Evolutionary conservation across 2,113 vertebrate genomes (phyloP).

Genomic region (Isichthys henryi): DNA sequence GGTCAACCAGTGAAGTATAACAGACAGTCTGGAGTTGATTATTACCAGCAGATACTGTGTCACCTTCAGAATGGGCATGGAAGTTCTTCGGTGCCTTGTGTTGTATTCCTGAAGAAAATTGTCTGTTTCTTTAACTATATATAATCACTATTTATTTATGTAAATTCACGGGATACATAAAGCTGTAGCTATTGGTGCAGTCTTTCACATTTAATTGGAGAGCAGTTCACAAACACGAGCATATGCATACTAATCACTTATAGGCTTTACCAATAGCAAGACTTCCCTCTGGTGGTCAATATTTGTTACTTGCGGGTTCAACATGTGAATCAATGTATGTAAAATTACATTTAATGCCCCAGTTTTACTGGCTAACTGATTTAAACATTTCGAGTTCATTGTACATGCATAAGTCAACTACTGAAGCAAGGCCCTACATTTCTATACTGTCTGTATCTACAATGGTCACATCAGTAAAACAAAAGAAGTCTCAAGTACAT

Average conservation of each 20-base stretch:
- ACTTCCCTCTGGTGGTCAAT: conserved; percentile 41
- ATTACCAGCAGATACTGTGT: neutral
- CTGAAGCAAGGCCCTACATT: neutral
- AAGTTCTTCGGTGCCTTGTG: neutral
- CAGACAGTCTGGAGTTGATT: neutral
- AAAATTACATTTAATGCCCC: neutral
- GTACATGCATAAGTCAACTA: neutral
- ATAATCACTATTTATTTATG: neutral
- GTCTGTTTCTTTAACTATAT: neutral
- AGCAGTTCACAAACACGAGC: neutral
- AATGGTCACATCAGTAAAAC: neutral
- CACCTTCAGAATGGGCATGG: neutral
- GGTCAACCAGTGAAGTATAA: neutral
- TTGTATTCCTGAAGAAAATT: neutral
- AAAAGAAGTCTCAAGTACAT: neutral
- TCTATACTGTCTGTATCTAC: neutral
- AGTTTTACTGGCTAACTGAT: neutral
- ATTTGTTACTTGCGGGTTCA: neutral
- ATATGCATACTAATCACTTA: neutral
- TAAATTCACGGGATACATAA: neutral
- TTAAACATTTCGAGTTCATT: neutral
- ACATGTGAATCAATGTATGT: neutral
- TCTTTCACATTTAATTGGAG: neutral
- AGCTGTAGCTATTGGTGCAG: neutral
- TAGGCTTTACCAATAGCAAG: conserved; percentile 15